Base-by-base conservation (phyloP, 1,140 invertebrate genomes). In the Physella acuta region DNA sequence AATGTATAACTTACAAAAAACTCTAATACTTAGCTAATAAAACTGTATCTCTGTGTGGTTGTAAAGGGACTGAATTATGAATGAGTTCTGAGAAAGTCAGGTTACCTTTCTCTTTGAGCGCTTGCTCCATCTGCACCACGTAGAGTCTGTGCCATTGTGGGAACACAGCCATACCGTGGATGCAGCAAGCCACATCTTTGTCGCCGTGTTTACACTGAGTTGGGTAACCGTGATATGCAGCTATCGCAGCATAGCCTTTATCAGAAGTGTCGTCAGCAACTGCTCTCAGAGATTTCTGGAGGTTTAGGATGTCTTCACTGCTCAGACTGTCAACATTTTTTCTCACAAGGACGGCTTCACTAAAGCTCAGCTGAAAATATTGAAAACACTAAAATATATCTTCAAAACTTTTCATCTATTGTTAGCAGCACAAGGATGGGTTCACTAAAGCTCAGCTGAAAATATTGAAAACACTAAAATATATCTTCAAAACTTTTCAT, bases 101-200 rank as follows among this genome's bases (percentile, higher is more conserved):
- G 8, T 61, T 64, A 64, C 62, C 62, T 64, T 64, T 64, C 28
- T 64, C 62, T 14, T 49, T 59, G 26, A 74, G 24, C 4, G 67
- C 62, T 17, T 71, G 71, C 55, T 75, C 74, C 16, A 75, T 30
- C 64, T 75, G 74, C 33, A 63, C 62, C 0, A 73, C 70, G 61
- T 73, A 75, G 24, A 73, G 66, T 20, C 74, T 36, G 63, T 75
- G 74, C 74, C 74, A 75, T 24, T 71, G 70, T 3, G 72, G 74
- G 63, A 75, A 75, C 20, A 60, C 39, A 51, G 74, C 60, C 70
- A 71, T 69, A 5, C 74, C 74, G 44, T 75, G 74, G 20, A 75
- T 30, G 34, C 74, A 73, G 55, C 74, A 75, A 28, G 74, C 71
- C 3, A 70, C 56, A 2, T 51, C 49, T 20, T 62, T 63, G 24